A percentile compares a stretch with the other conserved stretches of the same genome.
Conservation (phyloP, 2,113 vertebrate species). For the Phycodurus eques region DNA sequence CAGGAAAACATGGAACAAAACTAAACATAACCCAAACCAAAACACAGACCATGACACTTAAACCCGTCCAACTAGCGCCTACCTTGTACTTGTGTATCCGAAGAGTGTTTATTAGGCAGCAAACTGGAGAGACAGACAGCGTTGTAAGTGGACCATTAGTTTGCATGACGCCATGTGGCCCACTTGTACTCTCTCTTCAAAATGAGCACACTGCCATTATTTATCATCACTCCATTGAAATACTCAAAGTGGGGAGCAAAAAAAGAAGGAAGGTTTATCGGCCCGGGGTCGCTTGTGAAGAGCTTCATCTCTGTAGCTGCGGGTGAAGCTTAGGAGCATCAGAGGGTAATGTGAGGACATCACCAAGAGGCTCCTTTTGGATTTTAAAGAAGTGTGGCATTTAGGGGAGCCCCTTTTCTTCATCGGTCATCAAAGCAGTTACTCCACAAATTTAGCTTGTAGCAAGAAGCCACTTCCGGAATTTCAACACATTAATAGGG, state of each 20-base stretch:
- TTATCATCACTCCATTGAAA: conserved; percentile 46
- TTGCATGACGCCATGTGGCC: conserved; percentile 56
- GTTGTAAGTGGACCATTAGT: conserved; percentile 66
- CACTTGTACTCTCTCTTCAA: conserved; percentile 52
- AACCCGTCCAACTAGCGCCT: conserved; percentile 40
- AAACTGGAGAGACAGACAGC: conserved; percentile 52
- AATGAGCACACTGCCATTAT: conserved; percentile 41
- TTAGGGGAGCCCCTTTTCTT: background rate
- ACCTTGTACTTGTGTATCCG: conserved; percentile 40
- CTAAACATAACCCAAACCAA: too few species aligned
- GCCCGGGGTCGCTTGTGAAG: conserved; percentile 27
- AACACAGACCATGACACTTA: too few species aligned
- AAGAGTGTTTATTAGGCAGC: conserved; percentile 33
- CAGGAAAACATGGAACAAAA: too few species aligned
- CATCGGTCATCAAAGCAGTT: background rate
- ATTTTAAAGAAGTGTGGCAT: background rate
- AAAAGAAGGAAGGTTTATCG: conserved; percentile 25
- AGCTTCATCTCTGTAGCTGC: conserved; percentile 29
- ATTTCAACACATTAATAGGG: too few species aligned
- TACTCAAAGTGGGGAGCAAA: conserved; percentile 32
- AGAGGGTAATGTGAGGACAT: conserved; percentile 19
- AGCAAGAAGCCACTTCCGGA: background rate
- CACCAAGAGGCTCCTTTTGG: conserved; percentile 13
- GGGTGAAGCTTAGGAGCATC: conserved; percentile 25
- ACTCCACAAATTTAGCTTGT: background rate